Evolutionary conservation across 30 jellyfish, hydroid and myxozoan species (phyloP).

Genomic region (Aurelia aurita): DNA sequence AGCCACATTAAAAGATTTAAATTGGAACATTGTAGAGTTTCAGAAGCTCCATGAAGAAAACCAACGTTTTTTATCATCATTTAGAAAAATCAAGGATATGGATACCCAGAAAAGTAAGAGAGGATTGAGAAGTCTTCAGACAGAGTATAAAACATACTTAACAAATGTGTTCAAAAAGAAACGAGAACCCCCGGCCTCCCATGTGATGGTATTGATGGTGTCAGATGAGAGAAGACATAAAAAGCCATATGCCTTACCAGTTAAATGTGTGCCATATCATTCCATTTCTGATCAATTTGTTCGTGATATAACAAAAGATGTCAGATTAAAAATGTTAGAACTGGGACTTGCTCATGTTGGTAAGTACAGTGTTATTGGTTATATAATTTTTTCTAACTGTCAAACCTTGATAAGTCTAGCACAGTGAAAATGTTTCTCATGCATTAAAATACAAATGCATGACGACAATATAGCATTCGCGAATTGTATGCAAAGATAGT

Average conservation of each 20-base stretch:
- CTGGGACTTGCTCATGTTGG: conserved; percentile 16
- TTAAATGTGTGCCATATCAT: neutral
- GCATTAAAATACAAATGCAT: no score
- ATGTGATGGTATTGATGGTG: conserved; percentile 15
- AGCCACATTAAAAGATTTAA: conserved; percentile 13
- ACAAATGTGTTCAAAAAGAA: conserved; percentile 9
- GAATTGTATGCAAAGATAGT: no score
- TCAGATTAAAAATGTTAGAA: conserved; percentile 13
- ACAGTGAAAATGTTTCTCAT: no score
- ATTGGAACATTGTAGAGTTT: conserved; percentile 15
- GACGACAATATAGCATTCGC: no score
- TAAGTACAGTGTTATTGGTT: neutral
- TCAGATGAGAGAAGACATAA: conserved; percentile 21
- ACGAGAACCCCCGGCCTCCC: conserved; percentile 18
- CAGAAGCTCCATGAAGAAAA: conserved; percentile 1
- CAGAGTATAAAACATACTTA: neutral
- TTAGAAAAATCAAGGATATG: no score
- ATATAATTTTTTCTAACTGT: no score
- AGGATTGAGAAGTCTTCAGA: neutral
- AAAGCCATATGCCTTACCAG: conserved; percentile 32
- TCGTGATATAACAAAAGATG: conserved; percentile 6
- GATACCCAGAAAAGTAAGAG: no score
- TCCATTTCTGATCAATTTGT: neutral
- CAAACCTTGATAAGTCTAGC: no score
- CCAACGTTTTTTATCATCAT: neutral